A percentile compares a stretch with the other conserved stretches of the same genome.
Evolutionary conservation across 2,888 invertebrate genomes (phyloP).

Genomic region (Brassicogethes aeneus): DNA sequence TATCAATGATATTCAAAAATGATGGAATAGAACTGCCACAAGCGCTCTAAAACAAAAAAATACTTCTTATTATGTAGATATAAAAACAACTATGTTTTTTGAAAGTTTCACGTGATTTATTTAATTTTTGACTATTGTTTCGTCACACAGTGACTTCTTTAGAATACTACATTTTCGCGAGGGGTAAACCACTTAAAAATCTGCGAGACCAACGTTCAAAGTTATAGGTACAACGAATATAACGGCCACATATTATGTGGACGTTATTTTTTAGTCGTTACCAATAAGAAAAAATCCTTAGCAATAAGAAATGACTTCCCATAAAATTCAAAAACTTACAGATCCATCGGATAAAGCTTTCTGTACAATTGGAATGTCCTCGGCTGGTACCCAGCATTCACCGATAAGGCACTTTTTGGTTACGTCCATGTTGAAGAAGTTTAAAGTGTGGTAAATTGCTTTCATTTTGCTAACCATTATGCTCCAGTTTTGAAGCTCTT

Average conservation of each 20-base stretch:
- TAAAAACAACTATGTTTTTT: not conserved
- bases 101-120: not conserved
- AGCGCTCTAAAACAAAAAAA: constrained; percentile 35
- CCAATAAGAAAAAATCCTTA: no score
- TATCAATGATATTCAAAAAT: constrained; percentile 60
- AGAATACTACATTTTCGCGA: no score
- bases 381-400: constrained; percentile 65
- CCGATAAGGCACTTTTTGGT: constrained; percentile 63
- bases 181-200: no score
- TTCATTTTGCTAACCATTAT: constrained; percentile 72
- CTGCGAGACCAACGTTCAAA: no score
- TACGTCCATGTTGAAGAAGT: constrained; percentile 65
- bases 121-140: constrained; percentile 31
- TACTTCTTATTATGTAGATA: not conserved
- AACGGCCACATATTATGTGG: no score
- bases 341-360: constrained; percentile 74
- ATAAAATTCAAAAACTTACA: constrained; percentile 46
- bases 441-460: constrained; percentile 68
- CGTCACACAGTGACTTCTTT: no score
- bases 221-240: no score
- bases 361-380: constrained; percentile 63
- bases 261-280: no score
- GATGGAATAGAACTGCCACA: constrained; percentile 63
- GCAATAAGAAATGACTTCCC: no score
- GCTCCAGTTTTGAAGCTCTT: constrained; percentile 82